Percentiles rank a stretch among this genome's conserved stretches.
Conservation (phyloP, 2,113 vertebrate genomes). For the Apistogramma diplotaenia region DNA sequence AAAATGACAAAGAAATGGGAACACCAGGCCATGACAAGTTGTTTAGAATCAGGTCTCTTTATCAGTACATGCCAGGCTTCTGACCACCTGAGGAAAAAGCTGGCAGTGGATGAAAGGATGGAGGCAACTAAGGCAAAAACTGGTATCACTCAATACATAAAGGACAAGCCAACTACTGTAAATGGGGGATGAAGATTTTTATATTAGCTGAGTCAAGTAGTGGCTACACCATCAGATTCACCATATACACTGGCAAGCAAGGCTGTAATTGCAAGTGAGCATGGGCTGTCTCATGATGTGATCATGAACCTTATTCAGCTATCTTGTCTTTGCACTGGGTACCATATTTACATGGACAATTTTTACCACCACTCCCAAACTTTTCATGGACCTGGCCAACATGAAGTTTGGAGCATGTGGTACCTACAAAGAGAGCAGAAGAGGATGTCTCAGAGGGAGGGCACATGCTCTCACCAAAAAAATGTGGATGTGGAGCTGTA, state of each 20-base stretch:
- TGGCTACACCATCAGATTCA: background rate
- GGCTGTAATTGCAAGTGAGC: background rate
- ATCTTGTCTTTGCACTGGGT: too few relatives aligned
- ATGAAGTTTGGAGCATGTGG: slow-evolving; percentile 2
- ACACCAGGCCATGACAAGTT: background rate
- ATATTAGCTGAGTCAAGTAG: background rate
- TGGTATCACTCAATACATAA: background rate
- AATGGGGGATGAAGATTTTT: background rate
- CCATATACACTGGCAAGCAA: background rate
- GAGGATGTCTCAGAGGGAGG: background rate
- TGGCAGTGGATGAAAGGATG: too few relatives aligned
- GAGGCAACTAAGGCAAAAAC: background rate
- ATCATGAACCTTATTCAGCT: background rate
- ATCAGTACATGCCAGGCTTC: too few relatives aligned
- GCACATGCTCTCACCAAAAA: too few relatives aligned
- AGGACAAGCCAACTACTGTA: too few relatives aligned
- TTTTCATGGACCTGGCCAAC: background rate
- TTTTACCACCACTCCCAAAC: background rate
- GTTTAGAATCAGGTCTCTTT: too few relatives aligned
- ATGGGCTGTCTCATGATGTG: background rate
- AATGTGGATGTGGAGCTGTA: too few relatives aligned
- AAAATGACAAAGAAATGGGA: background rate
- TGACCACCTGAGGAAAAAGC: too few relatives aligned
- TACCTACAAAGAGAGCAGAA: background rate
- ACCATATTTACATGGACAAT: too few relatives aligned